Percentiles rank a stretch among this genome's conserved stretches.
phyloP scores from a whole-genome alignment of 2,888 invertebrate species.

The Euplagia quadripunctaria region DNA sequence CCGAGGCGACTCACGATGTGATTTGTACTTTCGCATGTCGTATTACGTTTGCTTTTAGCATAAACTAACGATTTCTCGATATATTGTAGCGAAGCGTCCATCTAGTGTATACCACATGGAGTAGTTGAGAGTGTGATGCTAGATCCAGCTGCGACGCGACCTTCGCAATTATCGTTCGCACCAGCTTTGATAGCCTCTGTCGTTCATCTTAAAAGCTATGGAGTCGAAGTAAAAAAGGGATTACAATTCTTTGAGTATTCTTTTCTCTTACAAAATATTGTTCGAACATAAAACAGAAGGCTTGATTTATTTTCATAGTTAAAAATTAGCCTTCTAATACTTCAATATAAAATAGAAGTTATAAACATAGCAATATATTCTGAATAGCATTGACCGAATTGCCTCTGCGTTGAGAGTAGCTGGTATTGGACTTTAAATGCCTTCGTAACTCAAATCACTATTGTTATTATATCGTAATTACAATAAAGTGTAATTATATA shows the following conservation, averaged over 20 bases:
- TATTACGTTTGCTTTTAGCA: slow-evolving; percentile 61
- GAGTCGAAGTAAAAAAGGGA: background rate
- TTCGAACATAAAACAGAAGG: background rate
- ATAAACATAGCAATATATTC: slow-evolving; percentile 35
- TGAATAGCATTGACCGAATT: slow-evolving; percentile 57
- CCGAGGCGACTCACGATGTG: slow-evolving; percentile 69
- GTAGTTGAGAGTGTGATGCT: slow-evolving; percentile 79
- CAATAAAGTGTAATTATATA: slow-evolving; percentile 40
- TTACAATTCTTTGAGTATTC: background rate
- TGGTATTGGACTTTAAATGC: slow-evolving; percentile 42
- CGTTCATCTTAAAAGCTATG: slow-evolving; percentile 6
- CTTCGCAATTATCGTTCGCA: slow-evolving; percentile 77
- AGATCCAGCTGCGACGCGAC: slow-evolving; percentile 82
- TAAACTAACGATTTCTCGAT: slow-evolving; percentile 59
- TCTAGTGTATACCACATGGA: slow-evolving; percentile 80
- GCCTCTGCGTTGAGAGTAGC: slow-evolving; percentile 37
- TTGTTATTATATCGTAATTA: slow-evolving; percentile 50
- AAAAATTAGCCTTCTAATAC: slow-evolving; percentile 20
- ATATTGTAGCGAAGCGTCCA: slow-evolving; percentile 82
- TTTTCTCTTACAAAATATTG: background rate
- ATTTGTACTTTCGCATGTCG: slow-evolving; percentile 66
- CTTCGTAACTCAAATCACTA: slow-evolving; percentile 49
- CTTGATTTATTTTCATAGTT: background rate
- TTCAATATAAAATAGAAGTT: slow-evolving; percentile 26
- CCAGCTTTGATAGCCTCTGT: slow-evolving; percentile 35